Evolutionary conservation across 2,797 vertebrate genomes (phyloP), one percentile per base, ranked within the genome.

Genomic region (Gymnocypris eckloni): DNA sequence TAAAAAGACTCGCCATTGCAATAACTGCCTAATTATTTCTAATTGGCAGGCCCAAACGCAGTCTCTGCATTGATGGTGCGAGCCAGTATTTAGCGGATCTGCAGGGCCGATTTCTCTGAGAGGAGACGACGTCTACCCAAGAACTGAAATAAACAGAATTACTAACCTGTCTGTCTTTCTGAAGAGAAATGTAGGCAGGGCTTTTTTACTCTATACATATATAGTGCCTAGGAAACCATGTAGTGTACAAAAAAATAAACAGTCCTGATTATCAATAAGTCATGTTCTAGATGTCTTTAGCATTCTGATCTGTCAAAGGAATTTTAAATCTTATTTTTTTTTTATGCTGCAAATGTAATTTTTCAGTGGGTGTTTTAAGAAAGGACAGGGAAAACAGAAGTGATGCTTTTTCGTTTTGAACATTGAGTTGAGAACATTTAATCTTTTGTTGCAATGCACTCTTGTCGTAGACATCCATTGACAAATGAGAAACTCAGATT

Each of bases 11-110:
- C 93, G 96, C 97, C 96, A 97, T 96, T 93, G 97, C 98, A 99
- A 98, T 97, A 96, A 97, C 97, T 97, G 96, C 96, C 98, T 99
- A 99, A 99, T 99, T 99, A 99, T 99, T 97, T 98, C 97, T 99
- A 99, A 99, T 99, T 99, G 98, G 97, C 96, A 97, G 97, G 95
- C 96, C 95, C 95, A 96, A 97, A 95, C 97, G 96, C 97, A 97
- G 97, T 97, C 96, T 97, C 97, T 96, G 97, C 97, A 83, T 82
- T 84, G 72, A 87, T 81, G 79, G 79, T 5, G 48, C 16, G 59
- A 82, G 85, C 12, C 18, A 95, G 95, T 97, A 96, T 97, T 98
- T 97, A 96, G 97, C 97, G 95, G 96, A 93, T 93, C 96, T 95
- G 96, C 94, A 93, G 13, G 64, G 28, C 64, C 28, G 95, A 97